A percentile compares a stretch with the other conserved stretches of the same genome.
These are phyloP conservation scores for Hypercompe scribonia DNA, from an alignment of 2,888 invertebrate genomes.

Conservation along the genomic window DNA sequence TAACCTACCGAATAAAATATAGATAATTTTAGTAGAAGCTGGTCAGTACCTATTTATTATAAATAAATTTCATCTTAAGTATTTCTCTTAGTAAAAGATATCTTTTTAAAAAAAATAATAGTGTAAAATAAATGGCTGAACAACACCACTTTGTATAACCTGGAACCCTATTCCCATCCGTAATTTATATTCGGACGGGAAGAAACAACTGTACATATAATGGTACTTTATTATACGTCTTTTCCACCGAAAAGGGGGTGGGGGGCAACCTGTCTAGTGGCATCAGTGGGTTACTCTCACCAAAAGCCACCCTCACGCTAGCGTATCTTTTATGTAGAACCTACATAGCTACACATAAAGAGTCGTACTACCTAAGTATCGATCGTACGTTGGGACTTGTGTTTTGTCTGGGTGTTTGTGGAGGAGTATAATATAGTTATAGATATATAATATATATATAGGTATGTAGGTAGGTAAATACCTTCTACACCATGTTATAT, in stretches of 20 bases:
- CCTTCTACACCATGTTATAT: too few species aligned
- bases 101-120: too few species aligned
- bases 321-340: conserved; percentile 13
- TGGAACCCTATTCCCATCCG: background rate
- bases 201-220: background rate
- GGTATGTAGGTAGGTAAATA: background rate
- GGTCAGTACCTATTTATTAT: too few species aligned
- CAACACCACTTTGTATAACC: background rate
- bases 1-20: too few species aligned
- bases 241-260: conserved; percentile 11
- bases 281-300: conserved; percentile 16
- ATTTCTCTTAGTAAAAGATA: too few species aligned
- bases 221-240: conserved; percentile 7
- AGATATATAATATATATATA: background rate
- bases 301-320: conserved; percentile 21
- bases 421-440: background rate
- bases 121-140: background rate
- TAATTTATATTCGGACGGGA: conserved; percentile 3
- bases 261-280: conserved; percentile 17
- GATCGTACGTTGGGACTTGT: conserved; percentile 6
- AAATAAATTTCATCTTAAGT: too few species aligned
- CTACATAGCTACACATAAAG: background rate
- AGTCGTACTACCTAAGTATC: too few species aligned
- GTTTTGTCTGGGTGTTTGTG: background rate
- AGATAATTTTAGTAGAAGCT: too few species aligned